These are phyloP conservation scores for Salticus scenicus DNA, from an alignment of 2,888 invertebrate genomes.

Conservation along the genomic window DNA sequence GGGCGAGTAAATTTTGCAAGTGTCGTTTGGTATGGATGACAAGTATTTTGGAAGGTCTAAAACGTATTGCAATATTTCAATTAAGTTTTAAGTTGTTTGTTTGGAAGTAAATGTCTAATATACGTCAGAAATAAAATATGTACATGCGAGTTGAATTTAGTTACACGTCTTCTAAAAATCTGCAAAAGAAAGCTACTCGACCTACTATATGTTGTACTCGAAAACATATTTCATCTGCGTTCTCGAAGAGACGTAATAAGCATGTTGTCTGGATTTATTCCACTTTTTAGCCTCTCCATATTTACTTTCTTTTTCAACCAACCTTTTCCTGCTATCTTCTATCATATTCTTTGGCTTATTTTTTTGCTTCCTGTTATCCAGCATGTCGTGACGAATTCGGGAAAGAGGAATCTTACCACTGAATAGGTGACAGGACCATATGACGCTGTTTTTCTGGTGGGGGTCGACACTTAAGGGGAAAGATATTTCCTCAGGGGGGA, in stretches of 20 bases:
- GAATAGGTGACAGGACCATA: slow-evolving; percentile 59
- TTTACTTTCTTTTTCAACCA: not conserved
- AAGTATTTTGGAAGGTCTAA: too few species aligned
- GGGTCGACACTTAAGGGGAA: slow-evolving; percentile 20
- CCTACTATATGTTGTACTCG: not conserved
- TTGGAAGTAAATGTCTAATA: too few species aligned
- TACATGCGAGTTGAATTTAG: too few species aligned
- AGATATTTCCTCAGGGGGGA: slow-evolving; percentile 41
- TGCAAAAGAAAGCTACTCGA: slow-evolving; percentile 1
- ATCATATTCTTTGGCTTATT: slow-evolving; percentile 12
- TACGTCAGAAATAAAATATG: too few species aligned
- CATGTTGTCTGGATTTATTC: slow-evolving; percentile 47
- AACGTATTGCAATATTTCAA: too few species aligned
- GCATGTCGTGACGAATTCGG: slow-evolving; percentile 63
- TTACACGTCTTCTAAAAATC: too few species aligned
- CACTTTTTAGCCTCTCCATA: slow-evolving; percentile 35
- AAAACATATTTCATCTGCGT: slow-evolving; percentile 2
- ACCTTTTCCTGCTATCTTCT: slow-evolving; percentile 29
- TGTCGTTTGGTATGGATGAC: too few species aligned
- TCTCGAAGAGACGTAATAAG: slow-evolving; percentile 23
- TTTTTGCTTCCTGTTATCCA: slow-evolving; percentile 49
- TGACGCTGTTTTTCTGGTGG: slow-evolving; percentile 48
- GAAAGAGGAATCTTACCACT: slow-evolving; percentile 45
- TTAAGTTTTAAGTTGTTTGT: too few species aligned
- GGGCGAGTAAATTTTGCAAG: too few species aligned